phyloP scores from a whole-genome alignment of 2,113 vertebrate genomes.

The Butorides virescens region DNA sequence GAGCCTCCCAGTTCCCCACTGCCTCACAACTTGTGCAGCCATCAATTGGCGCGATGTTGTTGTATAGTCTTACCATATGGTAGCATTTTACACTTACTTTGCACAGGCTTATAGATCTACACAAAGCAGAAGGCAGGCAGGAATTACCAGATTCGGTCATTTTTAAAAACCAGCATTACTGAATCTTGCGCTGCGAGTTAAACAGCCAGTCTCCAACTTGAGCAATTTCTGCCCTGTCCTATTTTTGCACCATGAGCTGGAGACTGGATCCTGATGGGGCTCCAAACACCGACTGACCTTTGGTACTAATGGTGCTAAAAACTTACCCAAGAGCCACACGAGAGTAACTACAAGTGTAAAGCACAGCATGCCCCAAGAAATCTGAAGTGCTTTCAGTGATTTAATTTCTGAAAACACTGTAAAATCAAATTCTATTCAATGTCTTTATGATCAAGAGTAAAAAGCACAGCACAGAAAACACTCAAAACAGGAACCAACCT shows the following conservation, averaged over 20 bases:
- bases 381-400: neutral
- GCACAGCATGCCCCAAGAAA: neutral
- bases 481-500: neutral
- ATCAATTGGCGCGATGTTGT: accelerated
- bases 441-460: neutral
- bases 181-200: neutral
- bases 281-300: neutral
- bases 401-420: neutral
- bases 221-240: neutral
- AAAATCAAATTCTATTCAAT: neutral
- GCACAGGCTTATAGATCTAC: neutral
- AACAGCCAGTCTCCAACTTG: neutral
- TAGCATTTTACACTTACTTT: neutral
- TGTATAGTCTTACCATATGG: neutral
- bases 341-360: neutral
- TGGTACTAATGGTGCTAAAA: neutral
- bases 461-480: neutral
- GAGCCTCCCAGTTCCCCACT: neutral
- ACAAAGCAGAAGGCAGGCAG: neutral
- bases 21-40: neutral
- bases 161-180: neutral
- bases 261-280: neutral
- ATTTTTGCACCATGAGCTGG: neutral
- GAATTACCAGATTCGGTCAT: neutral
- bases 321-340: neutral